A percentile compares a stretch with the other conserved stretches of the same genome.
Conservation (phyloP, 1,140 invertebrate species). For the Microplitis demolitor region DNA sequence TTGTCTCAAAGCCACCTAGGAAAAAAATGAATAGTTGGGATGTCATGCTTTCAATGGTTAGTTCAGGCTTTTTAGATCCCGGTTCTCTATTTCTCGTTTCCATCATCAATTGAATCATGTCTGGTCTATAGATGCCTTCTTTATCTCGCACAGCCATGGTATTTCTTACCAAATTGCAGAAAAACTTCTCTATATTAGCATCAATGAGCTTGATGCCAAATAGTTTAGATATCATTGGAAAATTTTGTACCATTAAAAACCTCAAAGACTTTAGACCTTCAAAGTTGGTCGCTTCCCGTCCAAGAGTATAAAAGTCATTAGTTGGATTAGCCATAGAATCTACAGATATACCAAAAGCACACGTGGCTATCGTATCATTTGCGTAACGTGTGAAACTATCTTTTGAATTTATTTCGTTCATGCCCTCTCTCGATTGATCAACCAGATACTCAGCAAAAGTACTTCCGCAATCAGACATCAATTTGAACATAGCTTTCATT, state of each 20-base stretch:
- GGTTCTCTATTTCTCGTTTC: slow-evolving; percentile 48
- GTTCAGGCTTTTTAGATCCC: slow-evolving; percentile 34
- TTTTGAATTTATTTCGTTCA: slow-evolving; percentile 41
- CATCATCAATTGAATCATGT: slow-evolving; percentile 60
- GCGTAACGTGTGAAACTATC: slow-evolving; percentile 48
- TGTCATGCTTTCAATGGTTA: slow-evolving; percentile 34
- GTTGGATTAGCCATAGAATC: slow-evolving; percentile 30
- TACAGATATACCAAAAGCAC: slow-evolving; percentile 50
- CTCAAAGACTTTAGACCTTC: neutral
- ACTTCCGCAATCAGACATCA: slow-evolving; percentile 28
- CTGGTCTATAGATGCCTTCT: slow-evolving; percentile 48
- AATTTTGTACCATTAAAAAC: no score
- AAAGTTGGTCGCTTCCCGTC: slow-evolving; percentile 42
- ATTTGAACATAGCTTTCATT: slow-evolving; percentile 51
- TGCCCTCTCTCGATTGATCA: slow-evolving; percentile 25
- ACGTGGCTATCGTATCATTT: slow-evolving; percentile 57
- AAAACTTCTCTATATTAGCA: slow-evolving; percentile 37
- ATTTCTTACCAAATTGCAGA: slow-evolving; percentile 46
- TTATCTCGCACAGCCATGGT: slow-evolving; percentile 48
- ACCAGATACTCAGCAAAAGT: slow-evolving; percentile 23
- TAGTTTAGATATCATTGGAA: no score
- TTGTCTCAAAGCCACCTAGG: slow-evolving; percentile 62
- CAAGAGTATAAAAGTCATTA: slow-evolving; percentile 48
- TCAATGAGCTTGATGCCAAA: slow-evolving; percentile 33
- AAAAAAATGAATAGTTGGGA: slow-evolving; percentile 49